Base-by-base conservation (phyloP, 2,113 vertebrate species). In the Serilophus lunatus region DNA sequence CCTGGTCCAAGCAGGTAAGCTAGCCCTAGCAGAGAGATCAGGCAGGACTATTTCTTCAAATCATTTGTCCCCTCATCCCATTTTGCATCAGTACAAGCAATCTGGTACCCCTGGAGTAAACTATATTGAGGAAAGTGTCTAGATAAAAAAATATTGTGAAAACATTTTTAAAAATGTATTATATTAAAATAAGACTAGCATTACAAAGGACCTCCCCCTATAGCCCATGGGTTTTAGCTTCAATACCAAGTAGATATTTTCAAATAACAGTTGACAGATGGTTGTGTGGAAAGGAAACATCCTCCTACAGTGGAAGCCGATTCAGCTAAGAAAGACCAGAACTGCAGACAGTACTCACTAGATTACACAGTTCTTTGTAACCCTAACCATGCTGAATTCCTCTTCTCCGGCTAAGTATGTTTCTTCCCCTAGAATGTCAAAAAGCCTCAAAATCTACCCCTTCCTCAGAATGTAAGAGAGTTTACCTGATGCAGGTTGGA, bases 401-500 rank as follows among this genome's bases (percentile, higher is more conserved):
- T 44, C 6, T 85, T 31, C 31, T 78, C 6, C 44, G 57, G 20
- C 12, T 40, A 70, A 78, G 13, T 26, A 40, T 0, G 3, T 25
- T 82, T 75, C 36, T 66, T 75, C 23, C 28, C 59, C 74, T 61
- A 3, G 23, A n/a, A 64, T 2, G 5, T 35, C 28, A 80, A 61
- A 88, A 69, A 60, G 29, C 66, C 49, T 94, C 18, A 40, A 89
- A 95, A 23, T 0, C 29, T n/a, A 82, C 64, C 49, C 16, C 82
- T 66, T 91, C 77, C n/a, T 81, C 54, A 45, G 29, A 74, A 38
- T 0, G 5, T 33, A 75, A 66, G 36, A 95, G 13, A 89, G 9
- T 14, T 90, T 98, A 99, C 99, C 99, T 98, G 98, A 97, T 17
- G 97, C 33, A 65, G 98, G 61, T 11, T 97, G 97, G 84, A 92